phyloP scores from a whole-genome alignment of 2,113 vertebrate species.

The Sinocyclocheilus anshuiensis region DNA sequence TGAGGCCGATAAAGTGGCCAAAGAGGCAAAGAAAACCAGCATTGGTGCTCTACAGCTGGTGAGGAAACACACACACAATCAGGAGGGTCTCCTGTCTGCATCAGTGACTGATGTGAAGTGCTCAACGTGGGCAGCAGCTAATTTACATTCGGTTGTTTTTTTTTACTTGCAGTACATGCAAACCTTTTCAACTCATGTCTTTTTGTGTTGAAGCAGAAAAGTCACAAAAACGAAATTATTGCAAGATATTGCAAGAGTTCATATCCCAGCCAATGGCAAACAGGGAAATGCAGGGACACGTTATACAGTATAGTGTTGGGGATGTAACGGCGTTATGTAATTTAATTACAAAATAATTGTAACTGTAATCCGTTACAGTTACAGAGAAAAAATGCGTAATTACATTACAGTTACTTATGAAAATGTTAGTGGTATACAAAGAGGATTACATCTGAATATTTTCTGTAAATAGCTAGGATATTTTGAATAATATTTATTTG shows the following conservation, averaged over 20 bases:
- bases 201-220: background rate
- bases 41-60: conserved; percentile 86
- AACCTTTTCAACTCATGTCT: background rate
- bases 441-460: no score
- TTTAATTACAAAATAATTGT: no score
- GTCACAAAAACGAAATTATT: background rate
- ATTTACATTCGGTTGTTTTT: background rate
- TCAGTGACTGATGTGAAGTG: background rate
- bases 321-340: no score
- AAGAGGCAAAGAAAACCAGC: conserved; percentile 82
- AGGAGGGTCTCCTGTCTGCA: background rate
- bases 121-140: background rate
- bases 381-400: no score
- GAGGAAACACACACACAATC: conserved; percentile 63
- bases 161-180: background rate
- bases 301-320: no score
- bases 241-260: background rate
- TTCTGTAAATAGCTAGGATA: no score
- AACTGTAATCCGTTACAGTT: no score
- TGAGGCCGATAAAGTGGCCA: conserved; percentile 87
- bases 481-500: no score
- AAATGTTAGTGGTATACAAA: no score
- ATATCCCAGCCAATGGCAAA: background rate
- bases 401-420: no score
- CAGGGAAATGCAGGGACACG: background rate